Base-by-base conservation (phyloP, 2,797 vertebrate species). In the Notoglanidium macrostoma region DNA sequence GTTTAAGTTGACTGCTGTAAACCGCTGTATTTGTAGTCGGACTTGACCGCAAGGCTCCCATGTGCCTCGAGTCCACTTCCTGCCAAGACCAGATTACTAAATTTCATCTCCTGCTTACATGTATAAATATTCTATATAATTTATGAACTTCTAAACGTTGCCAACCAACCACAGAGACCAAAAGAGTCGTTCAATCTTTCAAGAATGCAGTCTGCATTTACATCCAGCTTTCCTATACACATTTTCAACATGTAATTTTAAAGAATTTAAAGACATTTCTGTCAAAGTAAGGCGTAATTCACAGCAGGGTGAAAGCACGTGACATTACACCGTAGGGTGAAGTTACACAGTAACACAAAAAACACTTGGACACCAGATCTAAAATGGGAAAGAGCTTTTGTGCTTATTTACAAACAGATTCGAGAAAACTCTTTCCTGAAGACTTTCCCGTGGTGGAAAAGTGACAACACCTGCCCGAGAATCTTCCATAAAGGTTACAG, bases 131-230 rank as follows among this genome's bases (percentile, higher is more conserved):
- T 49, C 74, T 32, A 29, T 54, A 77, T 32, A 54, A 40, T 40
- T 19, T 32, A 74, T 74, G 44, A 49, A 49, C 5, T 3, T 29
- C 29, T 29, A 54, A 40, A 40, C 15, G 19, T 77, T 15, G 6
- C 3, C 51, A 40, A 40, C 35, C 9, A 29, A 49, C 46, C 46
- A 29, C 73, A 29, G 26, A 8, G 17, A 77, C 49, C 46, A 26
- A 74, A 76, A 51, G 8, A 76, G 73, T 46, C 72, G 14, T n/a
- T 76, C 23, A n/a, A 51, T 51, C 73, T 76, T 76, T 49, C 46
- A 76, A n/a, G 26, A 23, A 29, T 51, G 17, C 26, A 76, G n/a
- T 49, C 73, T 51, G 46, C 26, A 54, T 54, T 15, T 29, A 29
- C 12, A 12, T 12, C 49, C 23, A 51, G 46, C 11, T 49, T 49